These are phyloP conservation scores for Peucedramus taeniatus DNA, from an alignment of 2,113 vertebrate genomes.

Conservation along the genomic window DNA sequence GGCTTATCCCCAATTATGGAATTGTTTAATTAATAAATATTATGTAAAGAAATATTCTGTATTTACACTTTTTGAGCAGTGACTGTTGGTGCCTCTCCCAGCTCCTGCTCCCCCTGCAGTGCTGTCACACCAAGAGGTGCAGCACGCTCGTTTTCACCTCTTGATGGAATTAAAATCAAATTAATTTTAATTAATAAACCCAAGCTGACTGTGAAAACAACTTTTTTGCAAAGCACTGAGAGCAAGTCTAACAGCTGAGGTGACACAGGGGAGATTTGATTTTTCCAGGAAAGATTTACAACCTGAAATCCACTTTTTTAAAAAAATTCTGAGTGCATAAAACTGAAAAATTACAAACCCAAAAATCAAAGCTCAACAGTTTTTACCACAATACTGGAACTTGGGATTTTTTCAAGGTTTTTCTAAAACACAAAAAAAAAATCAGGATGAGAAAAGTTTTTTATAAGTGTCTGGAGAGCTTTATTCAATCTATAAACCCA, in stretches of 20 bases:
- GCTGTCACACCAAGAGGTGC: accelerated
- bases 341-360: neutral
- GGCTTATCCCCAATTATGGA: neutral
- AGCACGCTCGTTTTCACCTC: neutral
- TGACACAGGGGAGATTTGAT: too few relatives aligned
- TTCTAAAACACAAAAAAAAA: neutral
- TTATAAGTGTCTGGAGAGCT: neutral
- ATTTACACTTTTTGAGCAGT: neutral
- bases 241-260: neutral
- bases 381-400: neutral
- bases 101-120: neutral
- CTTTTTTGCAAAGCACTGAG: neutral
- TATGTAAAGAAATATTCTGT: neutral
- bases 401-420: neutral
- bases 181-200: neutral
- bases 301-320: neutral
- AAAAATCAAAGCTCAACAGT: neutral
- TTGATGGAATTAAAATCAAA: neutral
- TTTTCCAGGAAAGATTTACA: neutral
- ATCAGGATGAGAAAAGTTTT: neutral
- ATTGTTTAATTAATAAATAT: neutral
- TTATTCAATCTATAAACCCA: neutral
- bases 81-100: neutral
- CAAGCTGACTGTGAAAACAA: too few relatives aligned
- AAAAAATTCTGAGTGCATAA: accelerated